Base-by-base conservation (phyloP, 1,140 invertebrate species). In the Drosophila pallidifrons region DNA sequence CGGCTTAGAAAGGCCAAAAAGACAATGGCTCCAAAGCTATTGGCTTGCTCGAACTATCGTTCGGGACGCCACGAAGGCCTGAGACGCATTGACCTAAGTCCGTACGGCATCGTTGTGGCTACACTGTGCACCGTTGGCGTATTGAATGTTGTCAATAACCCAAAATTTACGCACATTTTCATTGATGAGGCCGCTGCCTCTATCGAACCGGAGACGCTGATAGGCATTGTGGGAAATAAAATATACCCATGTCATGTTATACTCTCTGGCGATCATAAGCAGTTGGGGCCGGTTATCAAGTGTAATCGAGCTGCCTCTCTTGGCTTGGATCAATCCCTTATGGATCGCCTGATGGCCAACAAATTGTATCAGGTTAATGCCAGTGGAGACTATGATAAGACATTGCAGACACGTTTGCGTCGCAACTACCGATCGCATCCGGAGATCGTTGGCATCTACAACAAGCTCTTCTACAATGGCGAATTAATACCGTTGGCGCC, bases 161-260 rank as follows among this genome's bases (percentile, higher is more conserved):
- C 69, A 15, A 32, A 35, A 3, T 92, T 91, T 91, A 95, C 95
- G 4, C 96, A 97, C 91, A 93, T 97, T 47, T 97, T 98, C 89
- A 95, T 98, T 79, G 97, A 98, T 93, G 97, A 98, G 94, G 96
- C 96, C 30, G 97, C 96, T n/a, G 96, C 98, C 86, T 94, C 95
- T 1, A 95, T 93, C 1, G 97, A 98, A 92, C 95, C 97, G 3
- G 96, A 97, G 73, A 93, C 94, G 10, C 82, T 97, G 64, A 94
- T 97, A 80, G 95, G 96, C 1, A 85, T 95, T 3, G 95, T 97
- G 77, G 95, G 96, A 75, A 73, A 2, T 71, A 92, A 5, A 1
- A 46, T 7, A 5, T 1, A 4, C 2, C 15, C 69, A 20, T 81
- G 91, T 81, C 55, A 95, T 91, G 92, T 97, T 4, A 94, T 98